These are phyloP conservation scores for Sarcophaga rosellei DNA, from an alignment of 2,888 invertebrate species.

Conservation along the genomic window DNA sequence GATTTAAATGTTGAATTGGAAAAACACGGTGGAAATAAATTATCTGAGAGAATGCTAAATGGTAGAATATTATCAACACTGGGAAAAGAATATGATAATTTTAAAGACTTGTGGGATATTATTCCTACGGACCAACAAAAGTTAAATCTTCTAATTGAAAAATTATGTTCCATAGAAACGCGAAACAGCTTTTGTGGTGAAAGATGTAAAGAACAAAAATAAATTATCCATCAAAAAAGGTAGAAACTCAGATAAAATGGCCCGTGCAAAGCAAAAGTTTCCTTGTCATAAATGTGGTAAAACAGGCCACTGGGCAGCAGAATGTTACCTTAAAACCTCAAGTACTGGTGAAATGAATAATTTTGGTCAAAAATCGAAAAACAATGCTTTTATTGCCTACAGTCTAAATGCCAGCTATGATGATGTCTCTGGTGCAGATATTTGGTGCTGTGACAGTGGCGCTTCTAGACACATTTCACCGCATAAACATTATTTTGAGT, in stretches of 20 bases:
- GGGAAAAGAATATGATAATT: constrained; percentile 32
- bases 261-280: too few relatives aligned
- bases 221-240: too few relatives aligned
- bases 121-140: constrained; percentile 16
- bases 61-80: constrained; percentile 40
- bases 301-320: not conserved
- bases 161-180: constrained; percentile 29
- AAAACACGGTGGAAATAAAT: constrained; percentile 20
- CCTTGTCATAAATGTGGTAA: constrained; percentile 17
- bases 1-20: constrained; percentile 24
- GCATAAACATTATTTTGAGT: constrained; percentile 15
- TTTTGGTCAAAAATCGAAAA: not conserved
- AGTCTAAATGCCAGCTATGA: constrained; percentile 17
- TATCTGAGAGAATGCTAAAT: constrained; percentile 37
- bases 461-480: constrained; percentile 23
- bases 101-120: constrained; percentile 29
- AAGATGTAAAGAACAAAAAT: too few relatives aligned
- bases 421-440: constrained; percentile 17
- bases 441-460: constrained; percentile 35
- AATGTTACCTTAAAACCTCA: too few relatives aligned
- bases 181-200: not conserved
- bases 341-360: too few relatives aligned
- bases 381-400: constrained; percentile 1
- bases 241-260: too few relatives aligned
- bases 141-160: constrained; percentile 28